Base-by-base conservation (phyloP, 1,140 invertebrate species). In the Drosophila sturtevanti region DNA sequence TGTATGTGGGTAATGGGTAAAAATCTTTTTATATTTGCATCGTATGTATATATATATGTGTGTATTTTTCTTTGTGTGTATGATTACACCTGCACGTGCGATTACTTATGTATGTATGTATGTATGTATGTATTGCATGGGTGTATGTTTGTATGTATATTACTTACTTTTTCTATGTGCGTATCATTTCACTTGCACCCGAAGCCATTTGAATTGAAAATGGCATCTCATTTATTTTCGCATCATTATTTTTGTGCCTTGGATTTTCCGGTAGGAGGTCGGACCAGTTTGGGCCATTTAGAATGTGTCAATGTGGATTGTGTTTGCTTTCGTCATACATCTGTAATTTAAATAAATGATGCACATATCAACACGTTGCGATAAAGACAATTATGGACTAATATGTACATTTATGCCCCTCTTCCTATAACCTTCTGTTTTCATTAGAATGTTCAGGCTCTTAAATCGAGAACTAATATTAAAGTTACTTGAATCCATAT, bases 151-250 rank as follows among this genome's bases (percentile, higher is more conserved):
- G 24, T 22, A 31, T 55, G 11, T 21, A 58, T 54, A 55, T 24
- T 2, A 4, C 4, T 24, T 24, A n/a, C n/a, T n/a, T n/a, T 66
- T 44, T 22, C 21, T 56, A 56, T 76, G 60, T 77, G 65, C 64
- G 73, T 77, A 63, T 61, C 37, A 52, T 44, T 77, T 66, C 75
- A 60, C 67, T 67, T 62, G 48, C 75, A 77, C 41, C 63, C 56
- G 38, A 66, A 35, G 52, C 58, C 67, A 64, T 61, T 65, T 52
- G 38, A 63, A 60, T 77, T n/a, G n/a, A 66, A 56, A 80, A 80
- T 72, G 48, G 77, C 72, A 72, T 81, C 78, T 81, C 72, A 76
- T 81, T 80, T 81, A 68, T 63, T 72, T 52, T 81, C 72, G 77
- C 75, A 78, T 79, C 75, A 78, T 79, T 79, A 79, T 79, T 79